Evolutionary conservation across 2,113 vertebrate species (phyloP), one percentile per base, ranked within the genome.

Genomic region (Cranoglanis bouderius): DNA sequence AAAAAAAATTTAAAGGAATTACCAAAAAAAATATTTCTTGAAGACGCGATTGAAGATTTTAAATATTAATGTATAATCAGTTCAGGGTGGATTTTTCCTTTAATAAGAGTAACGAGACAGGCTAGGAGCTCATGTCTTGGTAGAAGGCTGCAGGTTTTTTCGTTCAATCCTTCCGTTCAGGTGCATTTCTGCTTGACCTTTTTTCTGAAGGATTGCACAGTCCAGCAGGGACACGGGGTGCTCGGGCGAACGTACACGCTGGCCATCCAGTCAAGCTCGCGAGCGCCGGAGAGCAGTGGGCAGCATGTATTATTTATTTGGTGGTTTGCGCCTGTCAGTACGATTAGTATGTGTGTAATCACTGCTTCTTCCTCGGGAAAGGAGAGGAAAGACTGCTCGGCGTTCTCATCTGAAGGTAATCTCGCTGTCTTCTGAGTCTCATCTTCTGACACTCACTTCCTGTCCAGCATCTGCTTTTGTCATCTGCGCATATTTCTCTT

Each of bases 271-370:
- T 95, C 93, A 93, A 92, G 91, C 92, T 93, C 92, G 93, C 29
- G 93, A 94, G 93, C 92, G 92, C 93, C 93, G 94, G 94, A 94
- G 94, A 95, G 95, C 95, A 93, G 92, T 94, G 95, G 94, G 94
- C 94, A 94, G 93, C 93, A 95, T 96, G 94, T 94, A 95, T 96
- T 95, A 96, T 96, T 95, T 96, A 96, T 95, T 92, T 93, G 94
- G 94, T 93, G 92, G 95, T 95, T 96, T 96, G 95, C 95, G 95
- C 94, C 94, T 96, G 95, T 96, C 95, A 96, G 95, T 94, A 93
- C 95, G 95, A 96, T 96, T 95, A 96, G 94, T 94, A 95, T 95
- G 95, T 94, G 94, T 95, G 94, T 96, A 96, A 96, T 96, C 95
- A 95, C 94, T 93, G 94, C 93, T 94, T 94, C 94, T 94, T 83